Conservation (phyloP, 2,888 invertebrate genomes). For the Nomada fucata region DNA sequence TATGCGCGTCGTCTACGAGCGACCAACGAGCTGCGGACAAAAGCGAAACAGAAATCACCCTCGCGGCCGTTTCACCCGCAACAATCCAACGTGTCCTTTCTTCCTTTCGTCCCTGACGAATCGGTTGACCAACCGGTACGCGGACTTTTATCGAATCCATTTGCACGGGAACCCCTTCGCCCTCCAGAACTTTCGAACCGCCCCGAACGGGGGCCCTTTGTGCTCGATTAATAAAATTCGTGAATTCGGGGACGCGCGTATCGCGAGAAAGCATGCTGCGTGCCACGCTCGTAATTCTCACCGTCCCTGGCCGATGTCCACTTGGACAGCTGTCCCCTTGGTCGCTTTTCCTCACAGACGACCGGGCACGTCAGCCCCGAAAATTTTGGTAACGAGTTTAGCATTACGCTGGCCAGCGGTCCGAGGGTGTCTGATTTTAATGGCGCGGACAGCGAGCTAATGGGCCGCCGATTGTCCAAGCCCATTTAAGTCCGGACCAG, state of each 20-base stretch:
- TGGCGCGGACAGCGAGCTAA: conserved; percentile 75
- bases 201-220: background rate
- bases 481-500: conserved; percentile 74
- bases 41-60: no score
- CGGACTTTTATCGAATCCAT: no score
- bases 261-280: conserved; percentile 17
- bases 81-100: no score
- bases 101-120: no score
- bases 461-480: conserved; percentile 78
- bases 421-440: conserved; percentile 81
- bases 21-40: no score
- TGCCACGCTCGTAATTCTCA: conserved; percentile 33
- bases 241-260: background rate
- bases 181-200: no score
- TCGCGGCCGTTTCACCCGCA: no score
- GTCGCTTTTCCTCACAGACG: conserved; percentile 68
- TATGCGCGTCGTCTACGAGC: no score
- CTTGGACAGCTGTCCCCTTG: conserved; percentile 30
- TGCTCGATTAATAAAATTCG: conserved; percentile 16
- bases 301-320: conserved; percentile 30
- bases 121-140: no score
- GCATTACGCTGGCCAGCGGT: conserved; percentile 70
- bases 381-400: conserved; percentile 80
- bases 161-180: no score
- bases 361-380: conserved; percentile 75